phyloP scores from a whole-genome alignment of 2,888 invertebrate species.

The Rhamphomyia laevipes region DNA sequence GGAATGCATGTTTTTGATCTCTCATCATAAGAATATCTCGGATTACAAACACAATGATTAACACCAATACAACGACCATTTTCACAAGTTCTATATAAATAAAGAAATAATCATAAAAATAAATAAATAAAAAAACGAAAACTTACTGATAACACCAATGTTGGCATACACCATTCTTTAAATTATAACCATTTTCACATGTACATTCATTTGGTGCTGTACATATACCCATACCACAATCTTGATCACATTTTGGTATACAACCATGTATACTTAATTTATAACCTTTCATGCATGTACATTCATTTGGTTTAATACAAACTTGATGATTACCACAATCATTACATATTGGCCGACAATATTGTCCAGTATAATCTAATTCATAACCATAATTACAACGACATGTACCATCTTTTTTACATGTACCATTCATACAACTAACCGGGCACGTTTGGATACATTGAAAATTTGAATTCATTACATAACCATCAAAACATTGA shows the following conservation, averaged over 20 bases:
- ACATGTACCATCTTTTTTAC: slow-evolving; percentile 48
- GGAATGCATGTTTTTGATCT: slow-evolving; percentile 30
- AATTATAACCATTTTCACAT: slow-evolving; percentile 43
- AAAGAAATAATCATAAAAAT: neutral
- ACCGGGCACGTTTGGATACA: slow-evolving; percentile 33
- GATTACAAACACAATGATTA: slow-evolving; percentile 33
- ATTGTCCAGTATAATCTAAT: slow-evolving; percentile 44
- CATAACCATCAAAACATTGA: slow-evolving; percentile 29
- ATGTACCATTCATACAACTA: slow-evolving; percentile 48
- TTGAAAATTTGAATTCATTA: slow-evolving; percentile 29
- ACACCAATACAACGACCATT: slow-evolving; percentile 33
- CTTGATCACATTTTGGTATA: slow-evolving; percentile 32
- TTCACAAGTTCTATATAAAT: slow-evolving; percentile 26
- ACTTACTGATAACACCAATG: neutral
- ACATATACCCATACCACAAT: slow-evolving; percentile 44
- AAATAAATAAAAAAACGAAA: neutral
- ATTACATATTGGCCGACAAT: slow-evolving; percentile 48
- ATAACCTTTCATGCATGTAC: slow-evolving; percentile 25
- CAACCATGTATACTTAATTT: slow-evolving; percentile 19
- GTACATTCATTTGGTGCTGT: slow-evolving; percentile 47
- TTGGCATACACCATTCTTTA: neutral
- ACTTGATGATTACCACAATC: slow-evolving; percentile 21
- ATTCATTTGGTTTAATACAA: slow-evolving; percentile 26
- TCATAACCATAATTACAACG: slow-evolving; percentile 51
- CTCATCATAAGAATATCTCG: slow-evolving; percentile 31